These are phyloP conservation scores for Nesogale talazaci DNA, from an alignment of 2,113 vertebrate genomes.

Conservation along the genomic window DNA sequence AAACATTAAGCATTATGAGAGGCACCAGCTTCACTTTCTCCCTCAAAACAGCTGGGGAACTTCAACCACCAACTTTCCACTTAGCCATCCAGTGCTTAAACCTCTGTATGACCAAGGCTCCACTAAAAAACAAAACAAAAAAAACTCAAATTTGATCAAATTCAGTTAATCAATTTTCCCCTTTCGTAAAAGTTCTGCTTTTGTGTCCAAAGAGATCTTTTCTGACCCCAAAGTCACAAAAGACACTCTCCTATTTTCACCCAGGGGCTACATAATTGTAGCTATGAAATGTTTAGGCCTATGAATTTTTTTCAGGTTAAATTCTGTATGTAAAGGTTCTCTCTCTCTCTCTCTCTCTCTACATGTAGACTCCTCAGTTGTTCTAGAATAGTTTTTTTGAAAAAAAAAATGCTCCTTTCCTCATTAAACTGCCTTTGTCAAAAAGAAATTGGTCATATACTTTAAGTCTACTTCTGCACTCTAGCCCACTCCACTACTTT, in stretches of 20 bases:
- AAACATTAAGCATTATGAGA: too few species aligned
- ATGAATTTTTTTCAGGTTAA: neutral
- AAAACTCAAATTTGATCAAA: too few species aligned
- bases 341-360: too few species aligned
- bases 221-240: neutral
- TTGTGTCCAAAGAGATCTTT: constrained; percentile 15
- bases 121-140: too few species aligned
- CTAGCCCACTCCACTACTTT: neutral
- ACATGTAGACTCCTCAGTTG: neutral
- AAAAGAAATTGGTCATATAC: neutral
- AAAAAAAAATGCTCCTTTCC: constrained; percentile 41
- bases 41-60: too few species aligned
- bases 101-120: too few species aligned
- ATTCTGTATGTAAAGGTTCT: neutral
- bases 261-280: neutral
- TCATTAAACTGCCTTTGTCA: constrained; percentile 1
- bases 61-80: too few species aligned
- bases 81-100: too few species aligned
- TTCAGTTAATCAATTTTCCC: too few species aligned
- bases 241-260: constrained; percentile 18
- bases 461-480: neutral
- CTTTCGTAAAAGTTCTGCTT: neutral
- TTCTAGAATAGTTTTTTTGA: constrained; percentile 18
- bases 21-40: too few species aligned
- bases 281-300: neutral